A percentile compares a stretch with the other conserved stretches of the same genome.
phyloP scores from a whole-genome alignment of 2,888 invertebrate genomes.

The Ashinkailepas kermadecensis region DNA sequence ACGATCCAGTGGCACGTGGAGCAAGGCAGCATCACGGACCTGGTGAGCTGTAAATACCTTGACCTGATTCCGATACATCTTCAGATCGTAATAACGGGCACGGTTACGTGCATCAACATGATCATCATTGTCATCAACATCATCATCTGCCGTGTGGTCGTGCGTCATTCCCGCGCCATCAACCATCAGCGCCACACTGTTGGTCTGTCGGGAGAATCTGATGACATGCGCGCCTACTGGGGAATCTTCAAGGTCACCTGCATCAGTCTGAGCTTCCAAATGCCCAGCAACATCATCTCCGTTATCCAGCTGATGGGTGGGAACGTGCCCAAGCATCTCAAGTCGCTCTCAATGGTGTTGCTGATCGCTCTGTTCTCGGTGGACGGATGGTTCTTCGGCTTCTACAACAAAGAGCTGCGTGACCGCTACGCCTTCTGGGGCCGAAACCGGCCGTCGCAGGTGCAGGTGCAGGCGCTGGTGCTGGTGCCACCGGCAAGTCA shows the following conservation, averaged over 20 bases:
- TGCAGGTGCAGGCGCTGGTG: too few species aligned
- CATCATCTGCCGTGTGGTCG: not conserved
- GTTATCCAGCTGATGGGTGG: not conserved
- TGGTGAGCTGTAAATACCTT: not conserved
- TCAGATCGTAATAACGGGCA: not conserved
- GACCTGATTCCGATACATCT: not conserved
- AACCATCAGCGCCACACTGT: not conserved
- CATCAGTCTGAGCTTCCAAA: not conserved
- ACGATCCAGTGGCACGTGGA: too few species aligned
- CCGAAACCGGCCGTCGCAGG: not conserved
- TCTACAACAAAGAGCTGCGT: not conserved
- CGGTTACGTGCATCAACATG: not conserved
- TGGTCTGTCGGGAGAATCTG: not conserved
- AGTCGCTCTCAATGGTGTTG: not conserved
- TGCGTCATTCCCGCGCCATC: not conserved
- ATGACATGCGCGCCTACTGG: not conserved
- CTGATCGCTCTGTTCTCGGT: not conserved
- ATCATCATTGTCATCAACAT: not conserved
- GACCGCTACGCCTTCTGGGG: not conserved
- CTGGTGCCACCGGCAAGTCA: too few species aligned
- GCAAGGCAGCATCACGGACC: too few species aligned
- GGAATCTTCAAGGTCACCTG: not conserved
- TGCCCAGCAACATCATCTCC: not conserved
- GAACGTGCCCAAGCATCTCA: not conserved
- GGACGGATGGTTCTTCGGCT: slow-evolving; percentile 17